Evolutionary conservation across 2,113 vertebrate genomes (phyloP).

Genomic region (Chaenocephalus aceratus): DNA sequence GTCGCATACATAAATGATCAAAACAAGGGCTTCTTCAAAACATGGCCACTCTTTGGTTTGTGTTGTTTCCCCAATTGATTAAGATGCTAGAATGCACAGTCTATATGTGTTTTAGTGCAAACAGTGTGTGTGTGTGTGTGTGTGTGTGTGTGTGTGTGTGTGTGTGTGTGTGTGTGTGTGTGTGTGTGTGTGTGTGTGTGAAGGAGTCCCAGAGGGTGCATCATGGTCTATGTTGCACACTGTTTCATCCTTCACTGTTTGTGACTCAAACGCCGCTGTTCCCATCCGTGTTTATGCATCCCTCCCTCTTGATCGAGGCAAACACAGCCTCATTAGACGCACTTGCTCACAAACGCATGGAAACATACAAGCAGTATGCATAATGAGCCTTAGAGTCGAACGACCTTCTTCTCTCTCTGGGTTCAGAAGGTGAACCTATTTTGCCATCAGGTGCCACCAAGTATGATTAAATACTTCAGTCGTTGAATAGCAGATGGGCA

Average conservation of each 20-base stretch:
- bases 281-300: conserved; percentile 65
- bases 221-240: conserved; percentile 67
- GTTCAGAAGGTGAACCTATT: conserved; percentile 40
- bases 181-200: conserved; percentile 49
- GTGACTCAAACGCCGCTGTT: conserved; percentile 75
- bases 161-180: conserved; percentile 19
- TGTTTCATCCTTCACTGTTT: conserved; percentile 78
- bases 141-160: conserved; percentile 33
- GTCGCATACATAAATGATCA: conserved; percentile 15
- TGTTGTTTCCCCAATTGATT: conserved; percentile 47
- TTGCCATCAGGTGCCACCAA: conserved; percentile 14
- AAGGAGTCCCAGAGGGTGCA: conserved; percentile 74
- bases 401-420: conserved; percentile 4
- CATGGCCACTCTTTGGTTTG: conserved; percentile 48
- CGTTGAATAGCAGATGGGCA: conserved; percentile 7
- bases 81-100: conserved; percentile 26
- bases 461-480: background rate
- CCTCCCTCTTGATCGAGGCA: conserved; percentile 72
- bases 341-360: conserved; percentile 23
- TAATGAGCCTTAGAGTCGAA: conserved; percentile 8
- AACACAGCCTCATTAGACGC: conserved; percentile 87
- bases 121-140: conserved; percentile 4
- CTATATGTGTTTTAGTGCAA: conserved; percentile 37
- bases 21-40: conserved; percentile 58
- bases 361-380: conserved; percentile 16